phyloP scores from a whole-genome alignment of 2,113 vertebrate genomes.

The Paradisaea rubra region DNA sequence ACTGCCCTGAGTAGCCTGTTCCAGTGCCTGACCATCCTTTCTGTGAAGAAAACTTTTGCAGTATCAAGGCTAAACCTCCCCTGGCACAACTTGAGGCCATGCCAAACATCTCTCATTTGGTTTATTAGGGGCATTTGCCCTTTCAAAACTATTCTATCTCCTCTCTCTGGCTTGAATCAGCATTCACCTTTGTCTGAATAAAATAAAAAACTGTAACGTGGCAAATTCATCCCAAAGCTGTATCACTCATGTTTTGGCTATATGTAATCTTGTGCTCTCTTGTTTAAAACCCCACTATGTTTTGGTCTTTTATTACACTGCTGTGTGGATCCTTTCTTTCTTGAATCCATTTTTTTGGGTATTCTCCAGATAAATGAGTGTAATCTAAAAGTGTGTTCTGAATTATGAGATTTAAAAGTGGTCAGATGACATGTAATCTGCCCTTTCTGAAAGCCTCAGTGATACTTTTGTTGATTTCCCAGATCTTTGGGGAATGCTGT shows the following conservation, averaged over 20 bases:
- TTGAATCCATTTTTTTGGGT: background rate
- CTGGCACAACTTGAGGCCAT: background rate
- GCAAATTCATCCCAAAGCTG: background rate
- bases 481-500: background rate
- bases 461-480: background rate
- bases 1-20: background rate
- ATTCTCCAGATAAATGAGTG: background rate
- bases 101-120: background rate
- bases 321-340: background rate
- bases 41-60: background rate
- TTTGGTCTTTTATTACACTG: background rate
- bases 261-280: background rate
- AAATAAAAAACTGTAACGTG: background rate
- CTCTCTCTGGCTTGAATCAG: background rate
- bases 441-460: background rate
- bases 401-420: background rate
- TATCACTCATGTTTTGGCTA: background rate
- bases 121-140: background rate
- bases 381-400: background rate
- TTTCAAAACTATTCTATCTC: background rate
- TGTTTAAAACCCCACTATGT: accelerated
- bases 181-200: background rate
- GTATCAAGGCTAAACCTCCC: background rate
- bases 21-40: background rate
- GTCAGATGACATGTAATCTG: background rate